A percentile compares a stretch with the other conserved stretches of the same genome.
These are phyloP conservation scores for Emydocephalus ijimae DNA, from an alignment of 2,113 vertebrate species.

Conservation along the genomic window DNA sequence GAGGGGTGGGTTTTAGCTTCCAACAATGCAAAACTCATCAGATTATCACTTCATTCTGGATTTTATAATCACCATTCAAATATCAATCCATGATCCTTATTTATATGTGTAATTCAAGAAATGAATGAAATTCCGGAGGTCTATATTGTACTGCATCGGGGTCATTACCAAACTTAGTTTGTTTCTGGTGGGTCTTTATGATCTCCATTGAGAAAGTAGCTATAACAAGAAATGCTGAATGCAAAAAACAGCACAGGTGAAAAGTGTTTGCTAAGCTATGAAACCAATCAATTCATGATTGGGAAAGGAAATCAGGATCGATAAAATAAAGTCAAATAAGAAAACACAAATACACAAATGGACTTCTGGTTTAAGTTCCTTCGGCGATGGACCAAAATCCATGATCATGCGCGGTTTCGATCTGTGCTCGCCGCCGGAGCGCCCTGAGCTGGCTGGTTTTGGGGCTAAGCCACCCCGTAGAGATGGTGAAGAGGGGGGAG, in stretches of 20 bases:
- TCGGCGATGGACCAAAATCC: too few species aligned
- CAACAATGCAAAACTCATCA: neutral
- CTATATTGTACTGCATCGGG: neutral
- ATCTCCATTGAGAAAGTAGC: neutral
- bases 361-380: too few species aligned
- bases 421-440: too few species aligned
- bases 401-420: too few species aligned
- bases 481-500: too few species aligned
- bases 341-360: neutral
- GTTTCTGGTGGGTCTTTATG: neutral
- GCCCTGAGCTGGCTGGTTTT: too few species aligned
- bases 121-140: neutral
- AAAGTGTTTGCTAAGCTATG: neutral
- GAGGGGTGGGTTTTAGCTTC: too few species aligned
- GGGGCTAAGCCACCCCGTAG: too few species aligned
- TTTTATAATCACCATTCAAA: neutral
- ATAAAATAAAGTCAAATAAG: neutral
- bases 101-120: neutral
- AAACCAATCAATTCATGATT: neutral
- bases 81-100: neutral
- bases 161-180: neutral
- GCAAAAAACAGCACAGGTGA: neutral
- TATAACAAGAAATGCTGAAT: neutral
- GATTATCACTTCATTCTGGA: neutral
- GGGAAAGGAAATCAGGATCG: neutral